Percentiles rank a stretch among this genome's conserved stretches.
phyloP scores from a whole-genome alignment of 2,888 invertebrate genomes.

The Ferrisia virgata region DNA sequence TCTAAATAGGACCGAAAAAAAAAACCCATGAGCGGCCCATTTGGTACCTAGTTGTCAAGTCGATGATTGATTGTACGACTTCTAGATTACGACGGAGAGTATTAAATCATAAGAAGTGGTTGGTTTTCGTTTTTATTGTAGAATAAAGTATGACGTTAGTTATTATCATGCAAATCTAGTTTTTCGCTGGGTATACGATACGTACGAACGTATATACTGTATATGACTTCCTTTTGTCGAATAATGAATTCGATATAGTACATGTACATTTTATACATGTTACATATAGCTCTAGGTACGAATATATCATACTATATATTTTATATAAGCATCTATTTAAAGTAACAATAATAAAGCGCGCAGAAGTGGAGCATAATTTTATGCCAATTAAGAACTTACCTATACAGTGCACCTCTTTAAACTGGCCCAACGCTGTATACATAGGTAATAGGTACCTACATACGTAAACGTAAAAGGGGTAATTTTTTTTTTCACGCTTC shows the following conservation, averaged over 20 bases:
- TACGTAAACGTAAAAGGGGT: no score
- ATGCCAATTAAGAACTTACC: constrained; percentile 42
- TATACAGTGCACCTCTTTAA: constrained; percentile 39
- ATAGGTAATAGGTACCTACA: background rate
- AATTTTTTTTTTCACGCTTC: background rate
- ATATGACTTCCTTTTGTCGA: constrained; percentile 34
- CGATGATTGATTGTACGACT: constrained; percentile 36
- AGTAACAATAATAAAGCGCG: background rate
- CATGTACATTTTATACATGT: background rate
- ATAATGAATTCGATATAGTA: constrained; percentile 20
- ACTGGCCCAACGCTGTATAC: background rate
- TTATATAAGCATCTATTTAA: constrained; percentile 8
- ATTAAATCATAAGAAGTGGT: constrained; percentile 37
- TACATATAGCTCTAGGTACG: background rate
- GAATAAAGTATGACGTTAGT: constrained; percentile 13
- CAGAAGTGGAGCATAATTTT: constrained; percentile 41
- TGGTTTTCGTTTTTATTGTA: constrained; percentile 5
- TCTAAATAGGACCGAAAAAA: background rate
- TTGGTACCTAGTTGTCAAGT: constrained; percentile 13
- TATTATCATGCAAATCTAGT: constrained; percentile 38
- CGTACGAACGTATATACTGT: no score
- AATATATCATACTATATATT: no score
- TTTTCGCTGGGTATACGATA: constrained; percentile 21
- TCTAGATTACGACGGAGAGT: background rate
- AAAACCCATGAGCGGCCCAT: background rate